A percentile compares a stretch with the other conserved stretches of the same genome.
Conservation (phyloP, 1,140 invertebrate genomes). For the Drosophila funebris region DNA sequence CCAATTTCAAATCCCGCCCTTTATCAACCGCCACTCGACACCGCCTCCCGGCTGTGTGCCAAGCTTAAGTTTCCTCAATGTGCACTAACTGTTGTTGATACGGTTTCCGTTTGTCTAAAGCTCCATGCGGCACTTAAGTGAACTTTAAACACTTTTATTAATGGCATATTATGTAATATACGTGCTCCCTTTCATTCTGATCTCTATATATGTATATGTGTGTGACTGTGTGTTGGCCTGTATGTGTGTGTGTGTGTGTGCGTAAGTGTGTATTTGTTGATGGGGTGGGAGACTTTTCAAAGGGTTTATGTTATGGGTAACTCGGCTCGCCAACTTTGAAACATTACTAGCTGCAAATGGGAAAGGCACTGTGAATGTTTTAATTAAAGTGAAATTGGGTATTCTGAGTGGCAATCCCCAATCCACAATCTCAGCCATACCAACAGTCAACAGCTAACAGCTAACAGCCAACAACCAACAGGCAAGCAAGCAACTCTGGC, state of each 20-base stretch:
- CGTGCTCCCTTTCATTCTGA: constrained; percentile 49
- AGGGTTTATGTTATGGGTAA: constrained; percentile 32
- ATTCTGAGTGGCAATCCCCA: constrained; percentile 72
- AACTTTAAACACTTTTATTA: constrained; percentile 84
- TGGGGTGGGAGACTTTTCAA: constrained; percentile 29
- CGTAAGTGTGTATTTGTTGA: constrained; percentile 15
- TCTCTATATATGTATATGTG: neutral
- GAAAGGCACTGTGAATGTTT: constrained; percentile 63
- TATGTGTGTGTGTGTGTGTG: neutral
- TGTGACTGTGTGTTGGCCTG: constrained; percentile 5
- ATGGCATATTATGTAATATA: constrained; percentile 82
- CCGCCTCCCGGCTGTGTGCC: neutral
- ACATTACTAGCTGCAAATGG: constrained; percentile 78
- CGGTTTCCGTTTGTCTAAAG: constrained; percentile 81
- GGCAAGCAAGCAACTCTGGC: constrained; percentile 10
- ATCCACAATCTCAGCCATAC: constrained; percentile 49
- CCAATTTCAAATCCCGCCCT: constrained; percentile 15
- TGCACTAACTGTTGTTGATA: constrained; percentile 79
- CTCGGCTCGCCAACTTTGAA: constrained; percentile 63
- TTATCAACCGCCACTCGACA: no score
- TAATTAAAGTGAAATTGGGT: constrained; percentile 83
- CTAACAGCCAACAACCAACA: constrained; percentile 42
- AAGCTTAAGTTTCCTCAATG: constrained; percentile 64
- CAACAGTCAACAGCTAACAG: constrained; percentile 46
- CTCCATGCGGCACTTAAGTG: constrained; percentile 82